Evolutionary conservation across 2,888 invertebrate species (phyloP).

Genomic region (Blastobasis adustella): DNA sequence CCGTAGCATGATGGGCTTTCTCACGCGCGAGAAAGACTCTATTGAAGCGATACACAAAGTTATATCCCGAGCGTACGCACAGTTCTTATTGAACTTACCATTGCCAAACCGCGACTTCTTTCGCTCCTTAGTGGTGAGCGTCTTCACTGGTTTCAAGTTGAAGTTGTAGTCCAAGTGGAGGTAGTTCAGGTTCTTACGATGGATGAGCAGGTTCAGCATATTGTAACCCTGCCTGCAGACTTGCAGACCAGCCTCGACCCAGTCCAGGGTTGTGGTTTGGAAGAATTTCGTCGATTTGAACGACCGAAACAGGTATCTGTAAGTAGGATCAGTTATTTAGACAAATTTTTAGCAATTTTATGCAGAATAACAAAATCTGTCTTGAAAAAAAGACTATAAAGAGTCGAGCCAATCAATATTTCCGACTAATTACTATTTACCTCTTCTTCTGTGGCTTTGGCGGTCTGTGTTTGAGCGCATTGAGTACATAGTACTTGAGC

Average conservation of each 20-base stretch:
- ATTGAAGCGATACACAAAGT: not conserved
- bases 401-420: conserved; percentile 4
- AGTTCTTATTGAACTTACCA: conserved; percentile 68
- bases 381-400: not conserved
- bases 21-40: too few species aligned
- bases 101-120: conserved; percentile 98
- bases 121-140: conserved; percentile 98
- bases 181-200: conserved; percentile 99
- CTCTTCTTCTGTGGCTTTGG: conserved; percentile 99
- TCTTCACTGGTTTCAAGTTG: conserved; percentile 99
- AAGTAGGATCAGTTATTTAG: conserved; percentile 5
- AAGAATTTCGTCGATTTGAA: conserved; percentile 99
- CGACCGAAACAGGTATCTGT: conserved; percentile 94
- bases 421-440: conserved; percentile 30
- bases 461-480: conserved; percentile 96
- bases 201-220: conserved; percentile 98
- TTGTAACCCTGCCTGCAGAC: conserved; percentile 99
- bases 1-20: too few species aligned
- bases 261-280: conserved; percentile 99
- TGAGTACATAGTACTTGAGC: conserved; percentile 97
- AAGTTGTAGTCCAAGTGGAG: conserved; percentile 99
- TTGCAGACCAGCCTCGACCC: conserved; percentile 99
- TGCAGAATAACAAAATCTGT: not conserved
- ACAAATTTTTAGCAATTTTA: not conserved
- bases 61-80: not conserved